Evolutionary conservation across 1,140 invertebrate species (phyloP).

Genomic region (Aphelinus certus): DNA sequence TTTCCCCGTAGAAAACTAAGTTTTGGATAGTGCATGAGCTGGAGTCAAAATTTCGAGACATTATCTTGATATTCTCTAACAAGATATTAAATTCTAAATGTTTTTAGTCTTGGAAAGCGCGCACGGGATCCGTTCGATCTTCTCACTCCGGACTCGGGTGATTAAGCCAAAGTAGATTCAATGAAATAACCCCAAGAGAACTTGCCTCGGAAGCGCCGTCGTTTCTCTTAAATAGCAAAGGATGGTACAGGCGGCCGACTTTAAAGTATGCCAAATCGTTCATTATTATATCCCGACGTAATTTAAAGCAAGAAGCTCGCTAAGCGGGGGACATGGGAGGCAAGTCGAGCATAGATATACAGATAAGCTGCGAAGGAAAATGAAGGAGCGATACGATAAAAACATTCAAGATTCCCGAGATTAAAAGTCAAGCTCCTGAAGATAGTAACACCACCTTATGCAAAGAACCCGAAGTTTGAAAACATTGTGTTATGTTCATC

Average conservation of each 20-base stretch:
- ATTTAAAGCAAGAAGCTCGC: slow-evolving; percentile 13
- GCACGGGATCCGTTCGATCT: slow-evolving; percentile 30
- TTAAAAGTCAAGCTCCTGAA: too few species aligned
- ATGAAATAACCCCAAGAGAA: slow-evolving; percentile 36
- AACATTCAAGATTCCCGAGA: not conserved
- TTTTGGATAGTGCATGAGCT: not conserved
- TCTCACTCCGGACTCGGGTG: slow-evolving; percentile 11
- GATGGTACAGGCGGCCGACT: slow-evolving; percentile 17
- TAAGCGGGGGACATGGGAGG: not conserved
- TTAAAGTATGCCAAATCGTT: slow-evolving; percentile 34
- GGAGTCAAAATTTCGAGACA: slow-evolving; percentile 16
- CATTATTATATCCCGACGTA: slow-evolving; percentile 30
- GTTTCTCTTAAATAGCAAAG: slow-evolving; percentile 12
- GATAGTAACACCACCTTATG: too few species aligned
- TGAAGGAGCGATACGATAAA: not conserved
- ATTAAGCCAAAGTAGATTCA: slow-evolving; percentile 33
- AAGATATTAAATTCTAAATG: slow-evolving; percentile 27
- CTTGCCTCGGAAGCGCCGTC: slow-evolving; percentile 20
- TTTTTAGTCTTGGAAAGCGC: not conserved
- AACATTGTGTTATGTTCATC: not conserved
- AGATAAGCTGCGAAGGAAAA: not conserved
- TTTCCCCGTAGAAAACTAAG: slow-evolving; percentile 32
- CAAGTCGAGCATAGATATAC: not conserved
- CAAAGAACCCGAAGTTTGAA: not conserved
- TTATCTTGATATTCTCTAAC: slow-evolving; percentile 32